Evolutionary conservation across 1,140 invertebrate genomes (phyloP).

Genomic region (Chrysomallon squamiferum): DNA sequence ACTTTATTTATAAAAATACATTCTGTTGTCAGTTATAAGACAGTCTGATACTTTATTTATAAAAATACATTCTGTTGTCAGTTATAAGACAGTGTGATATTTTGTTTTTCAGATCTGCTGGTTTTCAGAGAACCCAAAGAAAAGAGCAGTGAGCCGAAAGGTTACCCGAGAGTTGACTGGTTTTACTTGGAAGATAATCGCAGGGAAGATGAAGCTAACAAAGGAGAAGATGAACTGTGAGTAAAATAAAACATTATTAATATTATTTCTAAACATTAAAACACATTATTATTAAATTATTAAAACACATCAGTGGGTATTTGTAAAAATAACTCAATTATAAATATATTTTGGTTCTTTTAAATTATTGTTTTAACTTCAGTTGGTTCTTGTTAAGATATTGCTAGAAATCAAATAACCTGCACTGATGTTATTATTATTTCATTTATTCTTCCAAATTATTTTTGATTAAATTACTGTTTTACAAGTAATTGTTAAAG

Average conservation of each 20-base stretch:
- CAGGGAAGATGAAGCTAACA: constrained; percentile 43
- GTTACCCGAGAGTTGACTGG: constrained; percentile 55
- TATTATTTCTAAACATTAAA: not conserved
- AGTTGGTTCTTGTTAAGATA: not conserved
- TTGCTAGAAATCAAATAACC: no score
- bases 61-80: no score
- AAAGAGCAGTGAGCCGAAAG: constrained; percentile 25
- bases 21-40: no score
- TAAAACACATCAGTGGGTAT: not conserved
- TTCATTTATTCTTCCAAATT: no score
- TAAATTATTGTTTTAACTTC: not conserved
- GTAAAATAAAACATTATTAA: not conserved
- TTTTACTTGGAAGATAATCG: constrained; percentile 60
- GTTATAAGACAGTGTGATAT: no score
- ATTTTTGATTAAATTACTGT: no score
- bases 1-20: no score
- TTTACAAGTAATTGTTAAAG: no score
- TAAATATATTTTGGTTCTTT: not conserved
- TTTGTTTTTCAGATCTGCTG: constrained; percentile 49
- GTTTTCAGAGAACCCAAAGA: constrained; percentile 35
- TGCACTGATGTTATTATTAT: no score
- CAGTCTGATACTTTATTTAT: no score
- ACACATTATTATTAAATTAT: not conserved
- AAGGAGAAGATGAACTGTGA: constrained; percentile 22
- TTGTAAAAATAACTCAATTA: not conserved